These are phyloP conservation scores for Spheniscus mendiculus DNA, from an alignment of 2,113 vertebrate species.

Conservation along the genomic window DNA sequence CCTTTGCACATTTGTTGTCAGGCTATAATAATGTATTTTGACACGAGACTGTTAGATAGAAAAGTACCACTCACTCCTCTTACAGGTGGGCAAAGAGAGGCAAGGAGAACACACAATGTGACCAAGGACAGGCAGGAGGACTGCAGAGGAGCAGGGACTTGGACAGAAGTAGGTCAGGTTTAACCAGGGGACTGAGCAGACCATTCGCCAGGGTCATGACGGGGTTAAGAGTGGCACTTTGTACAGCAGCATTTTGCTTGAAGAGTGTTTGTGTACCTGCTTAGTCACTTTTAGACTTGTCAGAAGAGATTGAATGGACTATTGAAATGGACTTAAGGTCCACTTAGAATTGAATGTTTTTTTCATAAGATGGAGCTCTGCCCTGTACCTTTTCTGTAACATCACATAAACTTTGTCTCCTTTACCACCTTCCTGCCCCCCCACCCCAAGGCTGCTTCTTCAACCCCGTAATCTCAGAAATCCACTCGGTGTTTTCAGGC, in stretches of 20 bases:
- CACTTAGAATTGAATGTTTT: not conserved
- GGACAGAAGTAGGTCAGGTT: not conserved
- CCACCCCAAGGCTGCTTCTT: not conserved
- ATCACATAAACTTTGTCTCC: not conserved
- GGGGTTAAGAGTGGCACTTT: not conserved
- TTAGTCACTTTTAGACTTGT: not conserved
- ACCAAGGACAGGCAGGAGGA: not conserved
- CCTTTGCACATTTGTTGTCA: not conserved
- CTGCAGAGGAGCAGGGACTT: not conserved
- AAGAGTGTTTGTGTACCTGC: not conserved
- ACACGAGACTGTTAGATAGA: not conserved
- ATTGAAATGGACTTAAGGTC: not conserved
- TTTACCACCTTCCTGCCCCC: not conserved
- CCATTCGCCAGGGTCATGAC: not conserved
- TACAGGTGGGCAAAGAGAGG: not conserved
- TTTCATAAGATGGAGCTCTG: not conserved
- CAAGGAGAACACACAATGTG: fast-evolving
- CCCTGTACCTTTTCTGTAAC: not conserved
- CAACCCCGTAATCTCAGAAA: not conserved
- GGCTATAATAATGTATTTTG: not conserved
- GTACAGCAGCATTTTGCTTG: not conserved
- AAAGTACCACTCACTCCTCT: not conserved
- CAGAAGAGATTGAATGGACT: not conserved
- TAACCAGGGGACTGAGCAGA: not conserved
- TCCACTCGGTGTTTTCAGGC: not conserved